A percentile compares a stretch with the other conserved stretches of the same genome.
Evolutionary conservation across 2,888 invertebrate species (phyloP).

Genomic region (Agapostemon virescens): DNA sequence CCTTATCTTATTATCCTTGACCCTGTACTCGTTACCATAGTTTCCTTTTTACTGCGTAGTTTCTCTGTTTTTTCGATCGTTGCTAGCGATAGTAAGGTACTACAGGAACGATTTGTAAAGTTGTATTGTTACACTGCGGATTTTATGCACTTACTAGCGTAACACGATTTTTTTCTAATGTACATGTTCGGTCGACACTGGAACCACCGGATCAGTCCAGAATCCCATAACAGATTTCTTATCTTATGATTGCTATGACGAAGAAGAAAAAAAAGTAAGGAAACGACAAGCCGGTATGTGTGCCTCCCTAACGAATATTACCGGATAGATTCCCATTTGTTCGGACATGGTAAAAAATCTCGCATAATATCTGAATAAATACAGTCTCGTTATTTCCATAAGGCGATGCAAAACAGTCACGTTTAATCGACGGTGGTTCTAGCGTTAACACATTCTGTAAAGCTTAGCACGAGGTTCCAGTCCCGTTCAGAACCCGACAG

Average conservation of each 20-base stretch:
- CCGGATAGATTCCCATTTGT: background rate
- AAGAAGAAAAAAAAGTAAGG: no score
- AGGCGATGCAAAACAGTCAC: conserved; percentile 1
- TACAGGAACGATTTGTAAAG: conserved; percentile 58
- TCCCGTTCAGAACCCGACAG: background rate
- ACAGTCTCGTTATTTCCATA: background rate
- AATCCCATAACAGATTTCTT: background rate
- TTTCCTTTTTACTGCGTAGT: conserved; percentile 38
- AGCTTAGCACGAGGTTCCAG: background rate
- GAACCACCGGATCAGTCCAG: conserved; percentile 1
- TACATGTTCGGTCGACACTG: background rate
- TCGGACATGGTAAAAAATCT: background rate
- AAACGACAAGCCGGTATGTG: background rate
- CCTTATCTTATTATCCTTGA: conserved; percentile 61
- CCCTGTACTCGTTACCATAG: conserved; percentile 57
- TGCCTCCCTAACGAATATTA: background rate
- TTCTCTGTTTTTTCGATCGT: conserved; percentile 35
- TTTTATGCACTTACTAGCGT: conserved; percentile 1
- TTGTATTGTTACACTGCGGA: conserved; percentile 21
- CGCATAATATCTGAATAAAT: background rate
- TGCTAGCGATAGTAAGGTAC: conserved; percentile 55
- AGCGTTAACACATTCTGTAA: background rate
- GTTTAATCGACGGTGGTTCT: background rate
- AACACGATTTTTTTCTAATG: conserved; percentile 1
- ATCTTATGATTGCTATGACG: background rate